These are phyloP conservation scores for Prosapia bicincta DNA, from an alignment of 2,888 invertebrate genomes.

Conservation along the genomic window DNA sequence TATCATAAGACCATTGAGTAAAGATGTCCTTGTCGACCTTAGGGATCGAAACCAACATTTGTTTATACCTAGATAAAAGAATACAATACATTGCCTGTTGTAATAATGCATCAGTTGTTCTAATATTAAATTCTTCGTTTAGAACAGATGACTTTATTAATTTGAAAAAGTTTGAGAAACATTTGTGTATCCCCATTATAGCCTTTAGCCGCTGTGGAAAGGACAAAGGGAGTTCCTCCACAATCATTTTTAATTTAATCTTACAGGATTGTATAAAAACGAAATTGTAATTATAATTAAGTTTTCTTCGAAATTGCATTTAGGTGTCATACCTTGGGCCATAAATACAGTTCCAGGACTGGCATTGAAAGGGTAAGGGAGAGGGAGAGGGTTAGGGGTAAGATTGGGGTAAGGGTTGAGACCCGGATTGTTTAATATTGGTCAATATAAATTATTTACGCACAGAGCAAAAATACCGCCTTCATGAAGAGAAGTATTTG, in stretches of 20 bases:
- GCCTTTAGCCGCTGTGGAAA: neutral
- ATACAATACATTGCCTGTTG: too few relatives aligned
- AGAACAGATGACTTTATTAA: too few relatives aligned
- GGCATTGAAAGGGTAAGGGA: conserved; percentile 6
- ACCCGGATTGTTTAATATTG: conserved; percentile 29
- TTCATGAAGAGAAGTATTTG: conserved; percentile 8
- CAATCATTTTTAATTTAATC: neutral
- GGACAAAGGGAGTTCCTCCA: neutral
- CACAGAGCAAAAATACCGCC: neutral
- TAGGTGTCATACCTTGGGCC: conserved; percentile 39
- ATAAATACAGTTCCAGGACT: conserved; percentile 32
- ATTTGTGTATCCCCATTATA: neutral
- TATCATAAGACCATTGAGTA: too few relatives aligned
- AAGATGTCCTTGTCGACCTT: too few relatives aligned
- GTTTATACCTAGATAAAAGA: too few relatives aligned
- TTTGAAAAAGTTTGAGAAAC: too few relatives aligned
- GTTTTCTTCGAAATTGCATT: conserved; percentile 38
- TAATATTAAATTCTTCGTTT: too few relatives aligned
- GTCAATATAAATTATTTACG: conserved; percentile 31
- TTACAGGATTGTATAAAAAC: conserved; percentile 1
- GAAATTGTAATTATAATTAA: conserved; percentile 37
- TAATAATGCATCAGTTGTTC: too few relatives aligned
- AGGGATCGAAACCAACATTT: too few relatives aligned
- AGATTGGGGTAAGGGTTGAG: conserved; percentile 29
- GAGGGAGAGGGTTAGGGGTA: conserved; percentile 10